These are phyloP conservation scores for Caligus rogercresseyi DNA, from an alignment of 1,140 invertebrate genomes.

Conservation along the genomic window DNA sequence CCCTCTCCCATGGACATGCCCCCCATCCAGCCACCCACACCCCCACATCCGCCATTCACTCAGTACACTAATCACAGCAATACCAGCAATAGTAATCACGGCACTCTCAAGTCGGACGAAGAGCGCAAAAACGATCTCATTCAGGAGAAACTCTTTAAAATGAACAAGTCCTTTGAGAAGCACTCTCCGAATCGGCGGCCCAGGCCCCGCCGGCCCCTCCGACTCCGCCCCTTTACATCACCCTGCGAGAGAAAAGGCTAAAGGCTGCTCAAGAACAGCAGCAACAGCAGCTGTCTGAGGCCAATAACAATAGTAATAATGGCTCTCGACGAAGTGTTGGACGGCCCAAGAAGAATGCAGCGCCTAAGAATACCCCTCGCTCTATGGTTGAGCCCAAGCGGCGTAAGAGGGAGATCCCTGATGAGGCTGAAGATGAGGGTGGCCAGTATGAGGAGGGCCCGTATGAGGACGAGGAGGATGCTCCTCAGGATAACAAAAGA, in stretches of 20 bases:
- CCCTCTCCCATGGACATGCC: background rate
- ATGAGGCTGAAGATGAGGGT: background rate
- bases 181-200: background rate
- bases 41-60: background rate
- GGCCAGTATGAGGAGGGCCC: background rate
- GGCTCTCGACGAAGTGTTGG: background rate
- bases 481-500: background rate
- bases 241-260: constrained; percentile 1
- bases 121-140: constrained; percentile 14
- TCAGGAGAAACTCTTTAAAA: constrained; percentile 4
- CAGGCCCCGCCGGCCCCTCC: background rate
- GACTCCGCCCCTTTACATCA: background rate
- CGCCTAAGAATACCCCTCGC: too few relatives aligned
- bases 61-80: background rate
- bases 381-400: background rate
- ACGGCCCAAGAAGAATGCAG: background rate
- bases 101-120: background rate
- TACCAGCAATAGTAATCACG: background rate
- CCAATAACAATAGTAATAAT: background rate
- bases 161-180: background rate
- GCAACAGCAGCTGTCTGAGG: background rate
- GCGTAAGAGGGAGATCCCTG: background rate
- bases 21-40: background rate
- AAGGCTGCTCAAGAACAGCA: background rate
- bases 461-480: background rate